These are phyloP conservation scores for Bufotes viridis DNA, from an alignment of 2,797 vertebrate species.

Conservation along the genomic window DNA sequence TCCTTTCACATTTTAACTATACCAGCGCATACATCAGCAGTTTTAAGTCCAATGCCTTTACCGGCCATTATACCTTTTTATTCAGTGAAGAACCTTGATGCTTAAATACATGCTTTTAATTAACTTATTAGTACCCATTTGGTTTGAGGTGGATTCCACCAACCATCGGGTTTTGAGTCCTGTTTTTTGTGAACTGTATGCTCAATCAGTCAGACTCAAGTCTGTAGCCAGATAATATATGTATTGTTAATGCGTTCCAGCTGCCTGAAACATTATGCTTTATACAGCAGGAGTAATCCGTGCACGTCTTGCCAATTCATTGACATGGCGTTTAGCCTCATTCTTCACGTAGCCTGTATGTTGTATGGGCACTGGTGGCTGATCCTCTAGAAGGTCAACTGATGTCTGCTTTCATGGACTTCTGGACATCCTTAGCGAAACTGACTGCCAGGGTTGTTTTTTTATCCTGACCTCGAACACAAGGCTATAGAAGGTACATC, in stretches of 20 bases:
- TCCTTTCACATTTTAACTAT: conserved; percentile 42
- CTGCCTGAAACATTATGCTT: not conserved
- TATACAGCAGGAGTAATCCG: not conserved
- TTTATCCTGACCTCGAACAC: not conserved
- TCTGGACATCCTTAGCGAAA: no score
- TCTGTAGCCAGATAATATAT: not conserved
- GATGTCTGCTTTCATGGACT: not conserved
- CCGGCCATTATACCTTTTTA: conserved; percentile 43
- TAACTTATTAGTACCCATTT: conserved; percentile 46
- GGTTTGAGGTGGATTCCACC: not conserved
- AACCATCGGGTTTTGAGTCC: not conserved
- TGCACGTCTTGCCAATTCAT: not conserved
- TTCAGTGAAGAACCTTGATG: conserved; percentile 8
- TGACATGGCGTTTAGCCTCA: not conserved
- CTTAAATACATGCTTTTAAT: conserved; percentile 42
- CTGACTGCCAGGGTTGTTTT: not conserved
- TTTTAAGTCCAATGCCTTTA: conserved; percentile 38
- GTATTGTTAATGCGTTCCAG: not conserved
- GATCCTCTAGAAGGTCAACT: not conserved
- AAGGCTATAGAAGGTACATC: not conserved
- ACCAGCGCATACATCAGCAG: conserved; percentile 37
- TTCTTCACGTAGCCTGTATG: not conserved
- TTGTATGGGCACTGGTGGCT: not conserved
- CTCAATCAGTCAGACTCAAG: not conserved
- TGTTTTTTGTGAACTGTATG: not conserved